These are phyloP conservation scores for Tinea pellionella DNA, from an alignment of 2,888 invertebrate genomes.

Conservation along the genomic window DNA sequence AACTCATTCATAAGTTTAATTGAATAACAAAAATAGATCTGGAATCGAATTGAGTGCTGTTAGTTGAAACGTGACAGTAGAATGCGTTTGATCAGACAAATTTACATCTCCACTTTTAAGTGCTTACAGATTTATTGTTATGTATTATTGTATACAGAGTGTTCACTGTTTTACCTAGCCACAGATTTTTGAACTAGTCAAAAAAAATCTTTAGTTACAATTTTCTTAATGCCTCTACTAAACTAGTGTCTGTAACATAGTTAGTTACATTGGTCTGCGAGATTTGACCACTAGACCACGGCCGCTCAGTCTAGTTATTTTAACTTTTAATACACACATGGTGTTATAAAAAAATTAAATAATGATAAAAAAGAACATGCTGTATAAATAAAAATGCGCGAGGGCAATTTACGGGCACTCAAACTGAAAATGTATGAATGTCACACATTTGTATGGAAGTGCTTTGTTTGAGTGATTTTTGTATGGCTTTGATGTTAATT, in stretches of 20 bases:
- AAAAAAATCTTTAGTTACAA: too few species aligned
- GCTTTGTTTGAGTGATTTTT: background rate
- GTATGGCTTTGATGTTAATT: background rate
- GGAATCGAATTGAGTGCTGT: background rate
- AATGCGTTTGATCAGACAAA: background rate
- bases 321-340: too few species aligned
- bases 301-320: too few species aligned
- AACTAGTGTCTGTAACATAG: too few species aligned
- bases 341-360: too few species aligned
- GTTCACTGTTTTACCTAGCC: too few species aligned
- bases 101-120: background rate
- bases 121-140: background rate
- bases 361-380: background rate
- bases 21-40: background rate
- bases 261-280: too few species aligned
- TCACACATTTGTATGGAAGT: background rate
- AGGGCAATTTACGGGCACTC: background rate
- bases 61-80: background rate
- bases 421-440: background rate
- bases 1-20: background rate
- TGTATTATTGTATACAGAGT: background rate
- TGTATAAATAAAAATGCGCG: background rate
- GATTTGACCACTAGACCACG: too few species aligned
- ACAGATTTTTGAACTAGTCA: too few species aligned
- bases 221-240: too few species aligned